Evolutionary conservation across 92 coral and sea anemone species (phyloP), one percentile per base, ranked within the genome.

Genomic region (Blastomussa wellsi): DNA sequence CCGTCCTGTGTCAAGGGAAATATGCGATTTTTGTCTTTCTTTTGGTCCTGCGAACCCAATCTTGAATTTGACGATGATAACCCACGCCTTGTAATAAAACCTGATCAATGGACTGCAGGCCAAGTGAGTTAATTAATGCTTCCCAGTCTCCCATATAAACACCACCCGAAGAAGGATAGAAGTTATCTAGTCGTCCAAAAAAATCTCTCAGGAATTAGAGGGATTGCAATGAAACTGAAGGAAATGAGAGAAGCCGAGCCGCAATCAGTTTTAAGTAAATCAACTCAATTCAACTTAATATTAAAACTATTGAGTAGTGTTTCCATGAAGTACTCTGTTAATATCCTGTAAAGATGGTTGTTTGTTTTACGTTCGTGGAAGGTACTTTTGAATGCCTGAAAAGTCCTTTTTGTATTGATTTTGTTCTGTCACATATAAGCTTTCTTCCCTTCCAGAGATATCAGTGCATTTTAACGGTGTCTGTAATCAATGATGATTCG

Each of bases 31-130:
- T 41, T 79, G 83, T 22, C 47, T 12, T 79, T 37, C 36, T 41
- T 41, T 28, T 79, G 83, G 83, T 28, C 62, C 26, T 79, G 83
- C 32, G 74, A 65, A 38, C 42, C 20, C 28, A n/a, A 57, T 79
- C 73, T 79, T 29, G 74, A 66, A 31, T 65, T 79, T 29, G 42
- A 79, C 12, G 83, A 79, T 16, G 74, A 66, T n/a, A 79, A 24
- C 59, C 83, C 74, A 64, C 35, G 16, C 0, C 37, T 79, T 28
- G 26, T 29, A 22, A 44, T 79, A 42, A 26, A 36, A 64, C 62
- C 57, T 64, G 83, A 42, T 39, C 83, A 79, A 62, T 53, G 69
- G 24, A 62, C 42, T 1, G 73, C 83, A 12, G 74, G 74, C n/a
- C 73, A 41, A 33, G 83, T 79, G 51, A 79, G 74, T 65, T 26